These are phyloP conservation scores for Drosophila burlai DNA, from an alignment of 1,140 invertebrate species.

Conservation along the genomic window DNA sequence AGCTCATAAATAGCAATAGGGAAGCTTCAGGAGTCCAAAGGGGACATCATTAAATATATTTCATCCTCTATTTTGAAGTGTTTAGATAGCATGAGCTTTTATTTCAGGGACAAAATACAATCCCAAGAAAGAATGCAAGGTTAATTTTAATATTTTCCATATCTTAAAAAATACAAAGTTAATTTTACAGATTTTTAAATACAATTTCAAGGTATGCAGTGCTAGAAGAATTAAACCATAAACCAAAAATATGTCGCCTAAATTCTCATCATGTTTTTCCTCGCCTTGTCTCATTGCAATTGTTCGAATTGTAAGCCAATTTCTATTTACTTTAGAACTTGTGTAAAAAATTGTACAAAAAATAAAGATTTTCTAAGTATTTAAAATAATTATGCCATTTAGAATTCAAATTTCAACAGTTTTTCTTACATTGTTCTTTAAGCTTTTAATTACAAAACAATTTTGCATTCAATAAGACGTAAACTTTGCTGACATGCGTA, in stretches of 20 bases:
- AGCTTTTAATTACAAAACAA: neutral
- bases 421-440: neutral
- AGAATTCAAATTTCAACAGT: neutral
- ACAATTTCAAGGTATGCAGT: neutral
- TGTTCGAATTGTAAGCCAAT: neutral
- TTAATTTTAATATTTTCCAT: too few relatives aligned
- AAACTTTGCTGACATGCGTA: neutral
- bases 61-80: neutral
- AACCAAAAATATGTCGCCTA: neutral
- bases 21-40: conserved; percentile 17
- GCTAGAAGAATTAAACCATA: neutral
- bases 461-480: neutral
- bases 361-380: neutral
- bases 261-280: neutral
- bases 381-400: neutral
- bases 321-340: neutral
- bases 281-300: neutral
- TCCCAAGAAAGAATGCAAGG: neutral
- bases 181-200: neutral
- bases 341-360: too few relatives aligned
- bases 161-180: neutral
- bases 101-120: neutral
- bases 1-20: conserved; percentile 18
- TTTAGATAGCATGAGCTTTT: neutral
- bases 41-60: too few relatives aligned